phyloP scores from a whole-genome alignment of 2,797 vertebrate genomes.

The Amniataba percoides region DNA sequence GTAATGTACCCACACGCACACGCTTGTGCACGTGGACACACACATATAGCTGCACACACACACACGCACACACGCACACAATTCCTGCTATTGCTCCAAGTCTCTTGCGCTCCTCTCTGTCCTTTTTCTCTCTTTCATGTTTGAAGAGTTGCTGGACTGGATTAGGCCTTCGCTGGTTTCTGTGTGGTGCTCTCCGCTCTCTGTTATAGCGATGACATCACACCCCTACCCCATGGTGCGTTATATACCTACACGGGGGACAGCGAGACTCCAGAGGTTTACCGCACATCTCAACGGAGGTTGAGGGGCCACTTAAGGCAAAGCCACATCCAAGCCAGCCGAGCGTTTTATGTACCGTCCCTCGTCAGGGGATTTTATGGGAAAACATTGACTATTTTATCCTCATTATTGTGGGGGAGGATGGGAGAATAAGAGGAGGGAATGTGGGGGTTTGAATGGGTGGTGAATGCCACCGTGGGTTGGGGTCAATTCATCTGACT shows the following conservation, averaged over 20 bases:
- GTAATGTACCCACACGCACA: constrained; percentile 75
- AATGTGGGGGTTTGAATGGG: constrained; percentile 50
- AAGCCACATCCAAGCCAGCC: constrained; percentile 81
- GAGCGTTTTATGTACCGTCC: constrained; percentile 72
- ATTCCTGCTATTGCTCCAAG: constrained; percentile 62
- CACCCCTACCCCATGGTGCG: constrained; percentile 77
- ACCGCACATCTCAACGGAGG: constrained; percentile 79
- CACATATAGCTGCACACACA: constrained; percentile 20
- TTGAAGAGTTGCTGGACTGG: constrained; percentile 75
- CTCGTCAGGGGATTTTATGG: constrained; percentile 77
- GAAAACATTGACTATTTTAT: constrained; percentile 76
- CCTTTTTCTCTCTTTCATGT: constrained; percentile 76
- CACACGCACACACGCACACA: constrained; percentile 49
- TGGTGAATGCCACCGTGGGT: constrained; percentile 64
- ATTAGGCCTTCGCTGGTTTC: constrained; percentile 71
- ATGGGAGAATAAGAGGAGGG: constrained; percentile 45
- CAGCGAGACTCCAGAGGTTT: constrained; percentile 80
- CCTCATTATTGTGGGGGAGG: constrained; percentile 72
- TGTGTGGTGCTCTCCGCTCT: constrained; percentile 68
- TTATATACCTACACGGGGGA: constrained; percentile 82
- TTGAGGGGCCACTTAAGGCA: constrained; percentile 79
- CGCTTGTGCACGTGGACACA: constrained; percentile 20
- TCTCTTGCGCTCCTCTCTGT: constrained; percentile 67
- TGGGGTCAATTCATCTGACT: constrained; percentile 68
- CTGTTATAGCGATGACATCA: constrained; percentile 79